Percentiles rank a stretch among this genome's conserved stretches.
phyloP scores from a whole-genome alignment of 2,113 vertebrate species.

The Polyodon spathula region DNA sequence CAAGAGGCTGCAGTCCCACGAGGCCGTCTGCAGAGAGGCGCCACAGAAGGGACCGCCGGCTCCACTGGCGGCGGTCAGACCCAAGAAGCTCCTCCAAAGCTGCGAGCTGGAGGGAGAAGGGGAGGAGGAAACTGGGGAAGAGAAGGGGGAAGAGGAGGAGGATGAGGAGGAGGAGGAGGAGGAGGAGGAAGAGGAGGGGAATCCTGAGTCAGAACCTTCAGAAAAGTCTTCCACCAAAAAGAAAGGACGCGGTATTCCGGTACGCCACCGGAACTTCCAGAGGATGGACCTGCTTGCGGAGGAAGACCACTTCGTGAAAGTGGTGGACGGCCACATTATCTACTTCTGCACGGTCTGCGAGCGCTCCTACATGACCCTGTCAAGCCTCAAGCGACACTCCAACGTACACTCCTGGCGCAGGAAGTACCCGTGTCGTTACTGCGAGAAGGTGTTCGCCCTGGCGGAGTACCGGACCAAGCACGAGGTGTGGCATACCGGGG shows the following conservation, averaged over 20 bases:
- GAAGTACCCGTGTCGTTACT: constrained; percentile 84
- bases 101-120: constrained; percentile 46
- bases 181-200: too few species aligned
- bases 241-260: constrained; percentile 53
- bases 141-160: constrained; percentile 21
- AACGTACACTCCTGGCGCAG: constrained; percentile 90
- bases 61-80: constrained; percentile 41
- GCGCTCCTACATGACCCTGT: constrained; percentile 86
- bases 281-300: constrained; percentile 36
- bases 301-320: constrained; percentile 77
- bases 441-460: constrained; percentile 86
- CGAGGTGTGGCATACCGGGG: constrained; percentile 90
- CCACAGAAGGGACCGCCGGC: constrained; percentile 24
- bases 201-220: constrained; percentile 1
- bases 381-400: constrained; percentile 87
- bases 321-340: constrained; percentile 80
- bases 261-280: constrained; percentile 47
- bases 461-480: constrained; percentile 93
- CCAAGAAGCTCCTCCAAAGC: constrained; percentile 21
- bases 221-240: constrained; percentile 43
- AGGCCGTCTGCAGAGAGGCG: constrained; percentile 59
- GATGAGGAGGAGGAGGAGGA: constrained; percentile 34
- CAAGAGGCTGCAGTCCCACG: constrained; percentile 79
- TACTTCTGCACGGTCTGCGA: constrained; percentile 86
- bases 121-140: constrained; percentile 54